Conservation (phyloP, 2,888 invertebrate species). For the Tiphia femorata region DNA sequence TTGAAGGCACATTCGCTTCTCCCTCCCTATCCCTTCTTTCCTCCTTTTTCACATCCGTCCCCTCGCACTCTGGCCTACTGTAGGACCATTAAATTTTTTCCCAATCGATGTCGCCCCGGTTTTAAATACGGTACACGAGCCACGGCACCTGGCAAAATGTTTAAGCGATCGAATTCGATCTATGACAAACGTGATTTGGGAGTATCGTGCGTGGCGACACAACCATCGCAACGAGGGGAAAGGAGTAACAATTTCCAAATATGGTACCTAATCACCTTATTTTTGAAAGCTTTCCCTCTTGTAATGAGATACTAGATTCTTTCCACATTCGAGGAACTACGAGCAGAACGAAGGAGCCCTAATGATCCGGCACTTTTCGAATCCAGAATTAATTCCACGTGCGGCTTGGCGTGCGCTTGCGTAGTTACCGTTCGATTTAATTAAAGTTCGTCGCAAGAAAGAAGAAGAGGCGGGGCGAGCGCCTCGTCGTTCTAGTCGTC, state of each 20-base stretch:
- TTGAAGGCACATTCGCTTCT: conserved; percentile 31
- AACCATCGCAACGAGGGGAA: too few relatives aligned
- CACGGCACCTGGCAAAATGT: conserved; percentile 29
- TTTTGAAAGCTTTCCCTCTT: too few relatives aligned
- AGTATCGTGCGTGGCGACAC: too few relatives aligned
- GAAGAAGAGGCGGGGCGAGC: not conserved
- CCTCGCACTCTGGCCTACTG: conserved; percentile 9
- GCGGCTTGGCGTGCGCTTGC: too few relatives aligned
- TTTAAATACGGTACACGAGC: conserved; percentile 12
- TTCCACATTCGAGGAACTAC: too few relatives aligned
- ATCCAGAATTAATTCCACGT: too few relatives aligned
- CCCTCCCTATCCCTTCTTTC: conserved; percentile 28
- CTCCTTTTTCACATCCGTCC: conserved; percentile 20
- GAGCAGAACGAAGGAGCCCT: too few relatives aligned
- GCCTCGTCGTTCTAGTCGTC: conserved; percentile 2
- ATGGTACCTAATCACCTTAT: too few relatives aligned
- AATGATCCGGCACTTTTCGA: too few relatives aligned
- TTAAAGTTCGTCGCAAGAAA: conserved; percentile 17
- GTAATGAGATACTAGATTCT: too few relatives aligned
- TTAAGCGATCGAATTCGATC: conserved; percentile 33
- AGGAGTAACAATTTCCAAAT: too few relatives aligned
- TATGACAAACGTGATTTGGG: too few relatives aligned
- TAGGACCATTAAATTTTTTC: conserved; percentile 34
- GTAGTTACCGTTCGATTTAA: conserved; percentile 23
- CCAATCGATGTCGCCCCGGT: conserved; percentile 20